Percentiles rank a stretch among this genome's conserved stretches.
These are phyloP conservation scores for Cyrtonyx montezumae DNA, from an alignment of 2,113 vertebrate species.

Conservation along the genomic window DNA sequence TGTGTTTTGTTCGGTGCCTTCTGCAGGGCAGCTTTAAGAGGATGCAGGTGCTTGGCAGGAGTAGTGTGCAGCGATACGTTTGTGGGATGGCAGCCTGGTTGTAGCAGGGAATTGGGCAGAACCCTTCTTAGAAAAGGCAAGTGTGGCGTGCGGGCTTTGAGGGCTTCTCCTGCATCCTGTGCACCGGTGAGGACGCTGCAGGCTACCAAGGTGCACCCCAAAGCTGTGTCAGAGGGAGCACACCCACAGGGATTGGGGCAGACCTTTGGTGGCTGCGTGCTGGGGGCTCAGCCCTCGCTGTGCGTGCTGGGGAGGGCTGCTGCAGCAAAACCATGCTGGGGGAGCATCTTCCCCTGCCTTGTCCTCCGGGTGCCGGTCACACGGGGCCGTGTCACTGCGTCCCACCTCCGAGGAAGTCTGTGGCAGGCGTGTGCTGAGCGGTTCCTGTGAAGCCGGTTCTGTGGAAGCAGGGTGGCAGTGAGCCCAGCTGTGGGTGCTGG, in stretches of 20 bases:
- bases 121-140: not conserved
- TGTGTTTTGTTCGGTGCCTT: accelerated
- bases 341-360: not conserved
- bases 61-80: accelerated
- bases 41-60: not conserved
- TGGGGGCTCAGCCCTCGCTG: not conserved
- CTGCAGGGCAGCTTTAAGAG: accelerated
- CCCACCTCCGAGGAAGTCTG: accelerated
- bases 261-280: not conserved
- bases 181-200: not conserved
- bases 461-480: too few relatives aligned
- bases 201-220: not conserved
- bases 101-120: not conserved
- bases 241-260: not conserved
- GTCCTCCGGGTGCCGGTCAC: accelerated
- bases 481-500: too few relatives aligned
- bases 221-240: not conserved
- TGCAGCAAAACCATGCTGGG: not conserved
- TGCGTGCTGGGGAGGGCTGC: not conserved
- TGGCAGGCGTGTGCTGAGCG: not conserved
- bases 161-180: not conserved
- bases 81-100: accelerated
- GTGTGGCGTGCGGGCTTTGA: accelerated
- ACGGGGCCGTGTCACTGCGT: accelerated
- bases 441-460: not conserved